These are phyloP conservation scores for Tragelaphus scriptus DNA, from an alignment of 2,113 vertebrate species.

Conservation along the genomic window DNA sequence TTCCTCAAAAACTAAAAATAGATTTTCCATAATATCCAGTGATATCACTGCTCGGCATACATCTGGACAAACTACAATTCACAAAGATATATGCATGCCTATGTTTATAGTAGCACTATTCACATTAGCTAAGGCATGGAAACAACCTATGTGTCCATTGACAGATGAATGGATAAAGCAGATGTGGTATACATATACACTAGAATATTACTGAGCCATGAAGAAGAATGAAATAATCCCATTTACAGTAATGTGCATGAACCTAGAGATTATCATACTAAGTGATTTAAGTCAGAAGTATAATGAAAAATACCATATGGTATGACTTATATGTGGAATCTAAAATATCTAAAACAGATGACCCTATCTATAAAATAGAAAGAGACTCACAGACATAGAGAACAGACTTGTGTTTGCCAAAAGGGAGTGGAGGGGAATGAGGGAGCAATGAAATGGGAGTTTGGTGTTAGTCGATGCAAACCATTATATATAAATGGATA, in stretches of 20 bases:
- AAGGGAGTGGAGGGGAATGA: not conserved
- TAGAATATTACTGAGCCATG: not conserved
- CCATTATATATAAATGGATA: not conserved
- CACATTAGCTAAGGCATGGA: not conserved
- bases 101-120: not conserved
- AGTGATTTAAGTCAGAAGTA: not conserved
- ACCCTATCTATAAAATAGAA: not conserved
- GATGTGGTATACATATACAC: not conserved
- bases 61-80: not conserved
- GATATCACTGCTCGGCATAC: not conserved
- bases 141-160: not conserved
- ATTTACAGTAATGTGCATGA: not conserved
- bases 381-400: not conserved
- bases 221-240: not conserved
- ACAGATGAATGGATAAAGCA: not conserved
- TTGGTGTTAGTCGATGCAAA: not conserved
- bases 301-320: not conserved
- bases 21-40: not conserved
- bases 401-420: not conserved
- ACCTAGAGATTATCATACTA: not conserved
- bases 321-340: not conserved
- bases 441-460: not conserved
- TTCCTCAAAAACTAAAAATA: not conserved
- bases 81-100: not conserved
- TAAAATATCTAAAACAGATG: not conserved